Percentiles rank a stretch among this genome's conserved stretches.
Conservation (phyloP, 1,140 invertebrate genomes). For the Caenorhabditis brenneri region DNA sequence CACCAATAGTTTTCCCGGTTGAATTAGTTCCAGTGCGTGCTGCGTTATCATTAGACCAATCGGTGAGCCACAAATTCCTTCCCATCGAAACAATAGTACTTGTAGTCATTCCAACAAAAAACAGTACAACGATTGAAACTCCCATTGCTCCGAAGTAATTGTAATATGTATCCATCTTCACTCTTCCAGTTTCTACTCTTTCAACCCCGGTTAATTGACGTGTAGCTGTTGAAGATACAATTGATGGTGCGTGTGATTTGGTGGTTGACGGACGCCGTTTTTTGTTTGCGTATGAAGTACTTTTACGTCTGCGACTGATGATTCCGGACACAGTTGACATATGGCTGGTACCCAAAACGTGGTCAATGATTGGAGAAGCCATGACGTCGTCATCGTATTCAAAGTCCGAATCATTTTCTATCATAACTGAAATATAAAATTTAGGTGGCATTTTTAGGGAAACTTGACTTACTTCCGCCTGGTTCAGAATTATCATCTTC, state of each 20-base stretch:
- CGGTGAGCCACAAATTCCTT: slow-evolving; percentile 68
- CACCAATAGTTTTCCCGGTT: slow-evolving; percentile 46
- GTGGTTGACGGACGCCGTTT: background rate
- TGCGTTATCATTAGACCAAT: slow-evolving; percentile 64
- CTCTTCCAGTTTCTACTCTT: slow-evolving; percentile 68
- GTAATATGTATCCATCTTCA: slow-evolving; percentile 62
- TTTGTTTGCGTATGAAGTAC: slow-evolving; percentile 40
- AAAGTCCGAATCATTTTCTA: slow-evolving; percentile 38
- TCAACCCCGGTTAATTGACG: slow-evolving; percentile 59
- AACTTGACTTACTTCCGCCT: slow-evolving; percentile 11
- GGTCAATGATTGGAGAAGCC: slow-evolving; percentile 42
- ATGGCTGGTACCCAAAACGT: slow-evolving; percentile 63
- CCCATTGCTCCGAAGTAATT: slow-evolving; percentile 68
- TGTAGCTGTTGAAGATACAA: slow-evolving; percentile 32
- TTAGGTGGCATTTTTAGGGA: background rate
- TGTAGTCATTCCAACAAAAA: slow-evolving; percentile 61
- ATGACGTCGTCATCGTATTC: background rate
- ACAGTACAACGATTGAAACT: slow-evolving; percentile 59
- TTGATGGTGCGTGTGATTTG: background rate
- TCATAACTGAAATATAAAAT: background rate
- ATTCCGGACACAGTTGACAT: slow-evolving; percentile 68
- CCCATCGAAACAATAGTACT: slow-evolving; percentile 66
- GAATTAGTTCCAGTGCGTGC: slow-evolving; percentile 17
- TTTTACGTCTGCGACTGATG: slow-evolving; percentile 58
- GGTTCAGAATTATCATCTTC: slow-evolving; percentile 14